Evolutionary conservation across 1,140 invertebrate species (phyloP).

Genomic region (Coptotermes formosanus): DNA sequence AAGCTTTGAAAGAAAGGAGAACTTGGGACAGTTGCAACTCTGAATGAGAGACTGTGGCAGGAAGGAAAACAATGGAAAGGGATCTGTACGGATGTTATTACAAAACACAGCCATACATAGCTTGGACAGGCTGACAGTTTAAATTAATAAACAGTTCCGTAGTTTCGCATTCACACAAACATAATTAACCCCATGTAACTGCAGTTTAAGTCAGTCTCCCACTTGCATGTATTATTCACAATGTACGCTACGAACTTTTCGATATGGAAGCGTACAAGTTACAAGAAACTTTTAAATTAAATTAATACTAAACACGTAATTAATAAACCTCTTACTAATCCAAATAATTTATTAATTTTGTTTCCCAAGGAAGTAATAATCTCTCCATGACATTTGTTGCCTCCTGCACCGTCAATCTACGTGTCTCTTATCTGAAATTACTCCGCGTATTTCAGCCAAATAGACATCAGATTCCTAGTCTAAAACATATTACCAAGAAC

Average conservation of each 20-base stretch:
- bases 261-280: too few species aligned
- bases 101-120: neutral
- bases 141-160: neutral
- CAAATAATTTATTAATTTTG: too few species aligned
- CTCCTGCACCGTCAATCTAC: too few species aligned
- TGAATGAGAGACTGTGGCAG: neutral
- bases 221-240: neutral
- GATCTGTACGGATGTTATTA: neutral
- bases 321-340: too few species aligned
- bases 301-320: too few species aligned
- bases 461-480: too few species aligned
- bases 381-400: too few species aligned
- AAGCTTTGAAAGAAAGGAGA: neutral
- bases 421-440: too few species aligned
- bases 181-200: neutral
- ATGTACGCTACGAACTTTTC: neutral
- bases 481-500: too few species aligned
- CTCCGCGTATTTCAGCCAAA: too few species aligned
- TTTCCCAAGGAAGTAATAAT: too few species aligned
- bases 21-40: neutral
- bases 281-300: too few species aligned
- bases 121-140: neutral
- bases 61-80: neutral
- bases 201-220: neutral
- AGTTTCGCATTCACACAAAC: neutral